phyloP scores from a whole-genome alignment of 2,888 invertebrate species.

The Lissonota sp. region DNA sequence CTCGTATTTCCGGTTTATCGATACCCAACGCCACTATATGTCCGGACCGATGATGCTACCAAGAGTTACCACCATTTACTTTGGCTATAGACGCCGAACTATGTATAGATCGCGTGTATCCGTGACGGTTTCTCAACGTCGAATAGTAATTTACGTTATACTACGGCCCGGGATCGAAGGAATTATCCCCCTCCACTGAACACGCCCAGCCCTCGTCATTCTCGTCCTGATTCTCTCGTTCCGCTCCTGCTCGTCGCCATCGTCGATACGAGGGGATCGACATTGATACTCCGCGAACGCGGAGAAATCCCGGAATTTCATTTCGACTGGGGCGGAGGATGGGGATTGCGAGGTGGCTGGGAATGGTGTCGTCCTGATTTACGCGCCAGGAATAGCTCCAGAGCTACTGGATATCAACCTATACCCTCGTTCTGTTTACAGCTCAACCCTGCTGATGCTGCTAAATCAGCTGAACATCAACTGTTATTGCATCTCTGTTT shows the following conservation, averaged over 20 bases:
- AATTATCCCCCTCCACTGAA: conserved; percentile 9
- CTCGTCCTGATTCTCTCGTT: conserved; percentile 28
- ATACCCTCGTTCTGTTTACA: not conserved
- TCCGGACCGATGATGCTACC: conserved; percentile 32
- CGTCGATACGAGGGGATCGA: conserved; percentile 52
- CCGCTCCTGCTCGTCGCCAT: conserved; percentile 12
- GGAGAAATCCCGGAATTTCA: conserved; percentile 56
- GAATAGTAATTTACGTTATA: conserved; percentile 60
- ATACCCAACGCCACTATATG: conserved; percentile 42
- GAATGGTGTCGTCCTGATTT: conserved; percentile 53
- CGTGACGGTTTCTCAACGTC: conserved; percentile 52
- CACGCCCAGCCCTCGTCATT: conserved; percentile 18
- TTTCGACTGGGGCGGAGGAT: conserved; percentile 41
- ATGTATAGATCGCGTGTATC: conserved; percentile 31
- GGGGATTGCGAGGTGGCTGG: conserved; percentile 28
- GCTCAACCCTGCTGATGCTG: not conserved
- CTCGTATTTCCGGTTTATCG: conserved; percentile 55
- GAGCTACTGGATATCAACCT: conserved; percentile 21
- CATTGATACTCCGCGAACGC: conserved; percentile 56
- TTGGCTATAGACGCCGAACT: conserved; percentile 10
- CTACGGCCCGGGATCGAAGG: conserved; percentile 48
- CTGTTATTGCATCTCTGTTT: not conserved
- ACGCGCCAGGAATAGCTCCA: conserved; percentile 33
- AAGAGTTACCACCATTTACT: conserved; percentile 12
- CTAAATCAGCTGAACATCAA: not conserved